phyloP scores from a whole-genome alignment of 2,888 invertebrate genomes.

The Anoncus sp. region DNA sequence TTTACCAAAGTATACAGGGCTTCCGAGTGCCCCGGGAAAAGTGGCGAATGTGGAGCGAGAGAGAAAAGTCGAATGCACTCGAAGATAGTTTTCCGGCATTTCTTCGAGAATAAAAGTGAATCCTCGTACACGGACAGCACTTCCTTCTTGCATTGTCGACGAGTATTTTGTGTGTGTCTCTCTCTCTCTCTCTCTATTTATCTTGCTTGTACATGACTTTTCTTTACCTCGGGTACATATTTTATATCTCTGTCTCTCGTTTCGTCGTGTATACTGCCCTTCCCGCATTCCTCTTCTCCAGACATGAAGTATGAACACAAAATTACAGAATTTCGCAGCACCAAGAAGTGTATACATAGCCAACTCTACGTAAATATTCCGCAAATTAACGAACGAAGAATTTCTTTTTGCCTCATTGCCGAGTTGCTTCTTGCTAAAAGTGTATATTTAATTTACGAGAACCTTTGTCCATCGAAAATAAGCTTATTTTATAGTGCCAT shows the following conservation, averaged over 20 bases:
- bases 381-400: conserved; percentile 5
- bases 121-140: background rate
- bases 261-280: background rate
- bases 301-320: conserved; percentile 2
- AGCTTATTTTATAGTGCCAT: background rate
- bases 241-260: conserved; percentile 8
- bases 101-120: conserved; percentile 20
- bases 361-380: conserved; percentile 22
- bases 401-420: conserved; percentile 7
- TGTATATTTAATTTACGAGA: conserved; percentile 9
- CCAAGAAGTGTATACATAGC: background rate
- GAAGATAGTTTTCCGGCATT: conserved; percentile 24
- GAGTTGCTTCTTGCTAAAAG: conserved; percentile 4
- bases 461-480: background rate
- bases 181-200: conserved; percentile 1
- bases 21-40: background rate
- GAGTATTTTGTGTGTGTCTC: conserved; percentile 3
- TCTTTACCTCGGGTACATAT: conserved; percentile 1
- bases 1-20: background rate
- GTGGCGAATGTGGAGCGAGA: background rate
- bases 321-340: conserved; percentile 14
- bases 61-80: conserved; percentile 22
- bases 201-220: conserved; percentile 10
- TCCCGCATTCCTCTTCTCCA: too few relatives aligned
- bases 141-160: conserved; percentile 16